Evolutionary conservation across 1,140 invertebrate genomes (phyloP).

Genomic region (Babylonia areolata): DNA sequence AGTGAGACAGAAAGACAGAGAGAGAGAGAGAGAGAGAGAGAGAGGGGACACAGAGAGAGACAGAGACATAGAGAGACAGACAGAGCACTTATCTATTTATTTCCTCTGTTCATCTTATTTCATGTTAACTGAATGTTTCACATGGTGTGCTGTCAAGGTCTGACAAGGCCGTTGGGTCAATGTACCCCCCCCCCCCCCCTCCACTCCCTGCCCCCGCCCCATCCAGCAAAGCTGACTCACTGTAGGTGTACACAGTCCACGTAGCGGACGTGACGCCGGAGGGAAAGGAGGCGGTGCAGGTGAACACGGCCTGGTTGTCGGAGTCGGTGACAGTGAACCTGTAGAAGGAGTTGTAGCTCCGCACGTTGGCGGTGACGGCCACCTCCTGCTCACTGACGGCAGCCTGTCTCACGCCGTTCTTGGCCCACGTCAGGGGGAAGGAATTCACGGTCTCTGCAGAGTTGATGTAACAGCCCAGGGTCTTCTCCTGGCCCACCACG

Average conservation of each 20-base stretch:
- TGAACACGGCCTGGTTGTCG: not conserved
- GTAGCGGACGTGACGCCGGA: not conserved
- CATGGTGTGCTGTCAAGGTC: too few species aligned
- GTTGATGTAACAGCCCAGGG: slow-evolving; percentile 13
- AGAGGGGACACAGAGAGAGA: too few species aligned
- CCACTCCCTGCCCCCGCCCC: too few species aligned
- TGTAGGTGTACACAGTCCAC: not conserved
- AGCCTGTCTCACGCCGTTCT: not conserved
- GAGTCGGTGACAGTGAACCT: not conserved
- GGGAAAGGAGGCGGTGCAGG: not conserved
- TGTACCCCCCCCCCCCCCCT: too few species aligned
- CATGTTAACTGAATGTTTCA: too few species aligned
- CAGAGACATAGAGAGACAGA: too few species aligned
- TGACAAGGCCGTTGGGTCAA: too few species aligned
- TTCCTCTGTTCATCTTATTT: too few species aligned
- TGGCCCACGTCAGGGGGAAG: not conserved
- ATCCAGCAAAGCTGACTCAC: too few species aligned
- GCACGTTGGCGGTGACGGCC: not conserved
- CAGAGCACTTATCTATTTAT: too few species aligned
- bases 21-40: too few species aligned
- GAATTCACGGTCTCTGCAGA: not conserved
- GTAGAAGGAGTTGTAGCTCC: slow-evolving; percentile 1
- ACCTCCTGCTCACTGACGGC: not conserved
- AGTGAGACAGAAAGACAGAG: too few species aligned
- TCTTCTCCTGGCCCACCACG: not conserved